Base-by-base conservation (phyloP, 1,140 invertebrate genomes). In the Choristoneura fumiferana region DNA sequence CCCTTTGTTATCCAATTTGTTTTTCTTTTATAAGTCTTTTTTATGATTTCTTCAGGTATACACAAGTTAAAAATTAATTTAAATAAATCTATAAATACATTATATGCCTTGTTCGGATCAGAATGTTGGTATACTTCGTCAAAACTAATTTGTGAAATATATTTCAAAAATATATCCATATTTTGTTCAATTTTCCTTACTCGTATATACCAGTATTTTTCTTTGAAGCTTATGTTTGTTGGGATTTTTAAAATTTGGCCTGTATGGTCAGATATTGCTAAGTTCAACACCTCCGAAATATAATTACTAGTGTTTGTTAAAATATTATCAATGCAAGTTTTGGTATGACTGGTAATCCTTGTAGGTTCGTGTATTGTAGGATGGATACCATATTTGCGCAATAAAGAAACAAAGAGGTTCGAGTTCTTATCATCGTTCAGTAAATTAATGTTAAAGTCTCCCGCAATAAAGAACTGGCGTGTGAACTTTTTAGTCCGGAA, bases 311-410 rank as follows among this genome's bases (percentile, higher is more conserved):
- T 8, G 12, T 54, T 54, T 14, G 53, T 54, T 17, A 55, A 13
- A 18, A 55, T 55, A 18, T 55, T 55, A n/a, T 55, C 54, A 38
- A 55, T 55, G 17, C 54, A 55, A 5, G 54, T 39, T 36, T 39
- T 12, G 10, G 34, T n/a, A 54, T 54, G 54, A 14, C 14, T 18
- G 15, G 35, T 55, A 22, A 38, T 39, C 29, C 36, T 37, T 15
- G 36, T 55, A 38, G 36, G 35, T 18, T 55, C 36, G 22, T 38
- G 35, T 18, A 39, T 22, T 18, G 35, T 55, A 17, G 34, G 34
- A 36, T 36, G 53, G 0, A 55, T 4, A n/a, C 39, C 39, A 36
- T 55, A 55, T 38, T 14, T 18, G 4, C 8, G 15, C 4, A 55
- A 18, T 4, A 15, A 10, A 8, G 35, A n/a, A 15, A 55, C 10